phyloP scores from a whole-genome alignment of 2,113 vertebrate genomes.

The Lota lota region DNA sequence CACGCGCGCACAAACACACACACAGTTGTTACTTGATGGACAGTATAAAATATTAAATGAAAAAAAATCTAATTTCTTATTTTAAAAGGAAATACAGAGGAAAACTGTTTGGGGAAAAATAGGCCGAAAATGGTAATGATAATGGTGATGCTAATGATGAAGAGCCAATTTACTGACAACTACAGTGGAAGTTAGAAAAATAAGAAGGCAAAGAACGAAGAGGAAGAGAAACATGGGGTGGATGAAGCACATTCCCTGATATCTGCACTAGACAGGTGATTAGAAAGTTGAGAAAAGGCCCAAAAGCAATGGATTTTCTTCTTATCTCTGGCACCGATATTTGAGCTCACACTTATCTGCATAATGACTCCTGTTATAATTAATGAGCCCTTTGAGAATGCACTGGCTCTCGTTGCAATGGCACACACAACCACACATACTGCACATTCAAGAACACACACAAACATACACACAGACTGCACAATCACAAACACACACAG shows the following conservation, averaged over 20 bases:
- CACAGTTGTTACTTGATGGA: no score
- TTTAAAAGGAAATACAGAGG: no score
- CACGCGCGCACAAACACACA: not conserved
- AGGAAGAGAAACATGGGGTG: no score
- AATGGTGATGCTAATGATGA: not conserved
- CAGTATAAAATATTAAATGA: not conserved
- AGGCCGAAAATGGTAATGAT: no score
- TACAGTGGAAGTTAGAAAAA: no score
- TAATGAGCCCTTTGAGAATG: slow-evolving; percentile 60
- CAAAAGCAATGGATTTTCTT: slow-evolving; percentile 61
- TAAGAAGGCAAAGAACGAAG: no score
- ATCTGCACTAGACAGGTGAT: slow-evolving; percentile 55
- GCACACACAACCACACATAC: slow-evolving; percentile 31
- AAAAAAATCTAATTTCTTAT: no score
- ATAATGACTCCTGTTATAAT: slow-evolving; percentile 58
- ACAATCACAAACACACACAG: not conserved
- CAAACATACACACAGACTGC: not conserved
- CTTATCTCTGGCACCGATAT: slow-evolving; percentile 50
- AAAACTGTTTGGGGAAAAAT: no score
- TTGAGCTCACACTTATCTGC: slow-evolving; percentile 58
- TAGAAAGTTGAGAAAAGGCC: slow-evolving; percentile 48
- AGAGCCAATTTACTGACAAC: no score
- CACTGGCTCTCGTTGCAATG: slow-evolving; percentile 31
- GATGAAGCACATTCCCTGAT: slow-evolving; percentile 35
- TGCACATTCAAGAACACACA: slow-evolving; percentile 4